Conservation (phyloP, 2,797 vertebrate species). For the Coranthus polyacanthus region DNA sequence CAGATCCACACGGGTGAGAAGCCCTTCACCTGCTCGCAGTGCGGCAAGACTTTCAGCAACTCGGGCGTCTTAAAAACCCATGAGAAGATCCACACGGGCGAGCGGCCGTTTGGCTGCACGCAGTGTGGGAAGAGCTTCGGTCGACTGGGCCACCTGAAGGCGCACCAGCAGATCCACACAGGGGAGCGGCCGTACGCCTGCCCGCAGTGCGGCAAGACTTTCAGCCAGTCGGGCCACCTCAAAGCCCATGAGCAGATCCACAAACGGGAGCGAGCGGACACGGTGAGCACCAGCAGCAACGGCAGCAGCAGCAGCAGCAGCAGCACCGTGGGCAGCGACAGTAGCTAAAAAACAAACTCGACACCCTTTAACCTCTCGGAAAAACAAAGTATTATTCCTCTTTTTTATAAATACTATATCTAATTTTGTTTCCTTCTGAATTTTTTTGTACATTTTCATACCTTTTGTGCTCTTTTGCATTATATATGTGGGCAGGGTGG, state of each 20-base stretch:
- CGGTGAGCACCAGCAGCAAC: slow-evolving; percentile 72
- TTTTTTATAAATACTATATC: slow-evolving; percentile 79
- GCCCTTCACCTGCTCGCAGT: slow-evolving; percentile 83
- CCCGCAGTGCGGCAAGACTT: slow-evolving; percentile 82
- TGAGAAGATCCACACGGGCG: slow-evolving; percentile 87
- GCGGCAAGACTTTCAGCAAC: slow-evolving; percentile 87
- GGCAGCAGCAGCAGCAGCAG: slow-evolving; percentile 63
- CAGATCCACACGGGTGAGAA: slow-evolving; percentile 84
- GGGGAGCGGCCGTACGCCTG: slow-evolving; percentile 85
- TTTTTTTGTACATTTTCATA: slow-evolving; percentile 82
- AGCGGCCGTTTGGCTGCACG: slow-evolving; percentile 85
- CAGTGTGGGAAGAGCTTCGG: slow-evolving; percentile 88
- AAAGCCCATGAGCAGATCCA: slow-evolving; percentile 88
- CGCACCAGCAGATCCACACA: slow-evolving; percentile 88
- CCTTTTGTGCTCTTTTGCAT: slow-evolving; percentile 77
- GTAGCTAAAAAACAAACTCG: slow-evolving; percentile 70
- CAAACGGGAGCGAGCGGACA: slow-evolving; percentile 79
- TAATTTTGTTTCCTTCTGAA: slow-evolving; percentile 66
- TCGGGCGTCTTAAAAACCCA: slow-evolving; percentile 85
- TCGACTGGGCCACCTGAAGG: slow-evolving; percentile 87
- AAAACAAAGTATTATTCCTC: slow-evolving; percentile 82
- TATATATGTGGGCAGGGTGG: slow-evolving; percentile 62
- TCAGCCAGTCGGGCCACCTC: slow-evolving; percentile 88
- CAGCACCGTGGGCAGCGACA: slow-evolving; percentile 73
- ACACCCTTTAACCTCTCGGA: slow-evolving; percentile 73